Conservation (phyloP, 2,888 invertebrate genomes). For the Lathronympha strigana region DNA sequence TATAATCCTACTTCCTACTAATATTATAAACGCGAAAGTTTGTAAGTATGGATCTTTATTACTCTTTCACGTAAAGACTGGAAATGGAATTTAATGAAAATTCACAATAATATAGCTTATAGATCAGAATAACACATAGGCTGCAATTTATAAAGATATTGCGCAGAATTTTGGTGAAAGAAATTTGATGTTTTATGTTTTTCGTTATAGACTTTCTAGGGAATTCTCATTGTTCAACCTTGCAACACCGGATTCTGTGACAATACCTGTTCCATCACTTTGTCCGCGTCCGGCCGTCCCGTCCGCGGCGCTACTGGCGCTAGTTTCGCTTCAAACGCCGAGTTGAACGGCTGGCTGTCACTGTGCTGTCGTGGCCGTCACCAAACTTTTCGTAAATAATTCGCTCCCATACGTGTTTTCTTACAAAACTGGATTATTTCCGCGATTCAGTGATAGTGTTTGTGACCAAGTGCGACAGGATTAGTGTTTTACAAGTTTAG, state of each 20-base stretch:
- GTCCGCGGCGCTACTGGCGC: conserved; percentile 54
- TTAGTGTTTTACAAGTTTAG: conserved; percentile 55
- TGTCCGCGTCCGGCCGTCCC: conserved; percentile 44
- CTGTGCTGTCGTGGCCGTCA: conserved; percentile 50
- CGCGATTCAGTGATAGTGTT: conserved; percentile 63
- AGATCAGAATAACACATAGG: too few species aligned
- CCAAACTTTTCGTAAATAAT: conserved; percentile 69
- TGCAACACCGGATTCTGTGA: conserved; percentile 39
- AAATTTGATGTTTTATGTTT: neutral
- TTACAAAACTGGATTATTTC: conserved; percentile 49
- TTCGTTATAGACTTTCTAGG: neutral
- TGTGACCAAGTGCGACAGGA: conserved; percentile 58
- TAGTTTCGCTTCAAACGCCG: conserved; percentile 64
- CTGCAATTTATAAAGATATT: too few species aligned
- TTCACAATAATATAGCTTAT: too few species aligned
- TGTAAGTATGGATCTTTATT: too few species aligned
- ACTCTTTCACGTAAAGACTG: too few species aligned
- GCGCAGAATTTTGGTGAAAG: too few species aligned
- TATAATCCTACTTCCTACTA: too few species aligned
- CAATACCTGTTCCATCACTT: conserved; percentile 46
- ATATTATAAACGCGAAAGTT: too few species aligned
- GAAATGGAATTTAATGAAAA: too few species aligned
- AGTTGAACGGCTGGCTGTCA: conserved; percentile 47
- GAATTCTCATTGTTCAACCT: neutral
- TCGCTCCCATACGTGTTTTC: conserved; percentile 57